phyloP scores from a whole-genome alignment of 2,888 invertebrate genomes.

The Phengaris alcon region DNA sequence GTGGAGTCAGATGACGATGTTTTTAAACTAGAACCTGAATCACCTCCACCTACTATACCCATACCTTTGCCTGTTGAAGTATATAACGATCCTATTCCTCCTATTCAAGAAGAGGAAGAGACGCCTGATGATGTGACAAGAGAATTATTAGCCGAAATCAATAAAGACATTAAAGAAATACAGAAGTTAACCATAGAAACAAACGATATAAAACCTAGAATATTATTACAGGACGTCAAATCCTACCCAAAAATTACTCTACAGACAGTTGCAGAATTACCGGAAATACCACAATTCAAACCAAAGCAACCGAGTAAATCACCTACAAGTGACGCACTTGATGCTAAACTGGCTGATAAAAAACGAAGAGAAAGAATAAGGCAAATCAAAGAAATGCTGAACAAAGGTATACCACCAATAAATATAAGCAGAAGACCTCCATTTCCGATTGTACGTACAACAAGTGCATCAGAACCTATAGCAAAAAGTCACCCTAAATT shows the following conservation, averaged over 20 bases:
- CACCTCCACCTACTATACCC: slow-evolving; percentile 48
- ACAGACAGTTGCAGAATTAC: slow-evolving; percentile 80
- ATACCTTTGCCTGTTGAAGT: slow-evolving; percentile 58
- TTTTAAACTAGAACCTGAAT: slow-evolving; percentile 55
- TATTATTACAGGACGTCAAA: slow-evolving; percentile 71
- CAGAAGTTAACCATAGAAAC: slow-evolving; percentile 74
- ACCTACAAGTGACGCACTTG: slow-evolving; percentile 60
- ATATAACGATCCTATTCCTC: slow-evolving; percentile 68
- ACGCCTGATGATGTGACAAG: slow-evolving; percentile 62
- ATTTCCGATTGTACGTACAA: slow-evolving; percentile 86
- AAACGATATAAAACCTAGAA: slow-evolving; percentile 60
- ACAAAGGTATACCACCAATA: slow-evolving; percentile 83
- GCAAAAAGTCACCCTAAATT: slow-evolving; percentile 86
- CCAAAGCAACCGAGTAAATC: slow-evolving; percentile 59
- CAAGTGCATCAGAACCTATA: slow-evolving; percentile 79
- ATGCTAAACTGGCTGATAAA: slow-evolving; percentile 71
- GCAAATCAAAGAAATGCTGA: slow-evolving; percentile 85
- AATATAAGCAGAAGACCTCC: slow-evolving; percentile 70
- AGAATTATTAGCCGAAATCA: slow-evolving; percentile 67
- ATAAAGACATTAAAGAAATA: slow-evolving; percentile 74
- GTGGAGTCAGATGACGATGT: slow-evolving; percentile 64
- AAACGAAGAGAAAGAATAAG: slow-evolving; percentile 82
- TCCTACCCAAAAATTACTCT: slow-evolving; percentile 80
- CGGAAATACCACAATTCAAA: slow-evolving; percentile 81
- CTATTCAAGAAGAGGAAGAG: slow-evolving; percentile 68